Evolutionary conservation across 1,140 invertebrate species (phyloP), one percentile per base, ranked within the genome.

Genomic region (Drosophila jambulina): DNA sequence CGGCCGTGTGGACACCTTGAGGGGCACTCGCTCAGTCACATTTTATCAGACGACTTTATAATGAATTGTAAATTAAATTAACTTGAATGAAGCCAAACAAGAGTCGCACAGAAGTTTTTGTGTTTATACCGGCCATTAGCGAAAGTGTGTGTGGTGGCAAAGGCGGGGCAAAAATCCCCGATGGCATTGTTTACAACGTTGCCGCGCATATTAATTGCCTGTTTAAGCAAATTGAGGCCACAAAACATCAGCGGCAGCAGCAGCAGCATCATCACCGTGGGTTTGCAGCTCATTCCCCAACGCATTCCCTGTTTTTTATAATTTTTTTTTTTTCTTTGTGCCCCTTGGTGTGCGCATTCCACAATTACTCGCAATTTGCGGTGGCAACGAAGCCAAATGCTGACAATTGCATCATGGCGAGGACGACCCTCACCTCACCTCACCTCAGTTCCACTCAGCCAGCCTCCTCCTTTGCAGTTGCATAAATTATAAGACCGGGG

Each of bases 131-230:
- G 51, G 67, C 68, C 74, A 82, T 82, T 82, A 82, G 75, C 40
- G 19, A n/a, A 23, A 21, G 27, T 13, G 38, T 42, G 21, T 36
- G n/a, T 27, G 49, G 29, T 23, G 49, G 38, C 45, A 45, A 49
- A 32, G 49, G 34, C 32, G 21, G 8, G 9, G 27, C 10, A 34
- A 70, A 67, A 79, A 68, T 78, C 76, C 79, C 63, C 62, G 64
- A 43, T 72, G 75, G 65, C 78, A 62, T 68, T 85, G 82, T 85
- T 85, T 81, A 85, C 82, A 86, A 82, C 83, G 83, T 87, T 87
- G 83, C 79, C 68, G 68, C 83, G 83, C 83, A 87, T 87, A 87
- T 87, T 87, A 87, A 87, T 87, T 87, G 83, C 83, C 83, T 87
- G 83, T 74, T 87, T 87, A 87, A 82, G 75, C 79, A 86, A 86